A percentile compares a stretch with the other conserved stretches of the same genome.
Evolutionary conservation across 1,140 invertebrate genomes (phyloP).

Genomic region (Drosophila watanabei): DNA sequence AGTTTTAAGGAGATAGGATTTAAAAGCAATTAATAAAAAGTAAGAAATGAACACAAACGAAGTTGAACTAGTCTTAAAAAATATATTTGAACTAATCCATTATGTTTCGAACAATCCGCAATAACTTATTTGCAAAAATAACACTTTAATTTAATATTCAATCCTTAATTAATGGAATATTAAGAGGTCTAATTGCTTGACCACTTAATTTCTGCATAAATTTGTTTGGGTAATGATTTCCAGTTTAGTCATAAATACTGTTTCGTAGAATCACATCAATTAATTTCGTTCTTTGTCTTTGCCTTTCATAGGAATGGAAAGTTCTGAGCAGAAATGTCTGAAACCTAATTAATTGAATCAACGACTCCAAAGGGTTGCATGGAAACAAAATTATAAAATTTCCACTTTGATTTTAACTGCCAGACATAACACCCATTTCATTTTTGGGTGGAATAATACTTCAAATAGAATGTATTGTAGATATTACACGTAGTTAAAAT

Average conservation of each 20-base stretch:
- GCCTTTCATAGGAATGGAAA: slow-evolving; percentile 1
- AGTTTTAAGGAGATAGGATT: no score
- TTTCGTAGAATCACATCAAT: slow-evolving; percentile 8
- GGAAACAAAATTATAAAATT: not conserved
- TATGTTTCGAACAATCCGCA: not conserved
- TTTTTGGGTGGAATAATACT: not conserved
- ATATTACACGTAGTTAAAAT: not conserved
- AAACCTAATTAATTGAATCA: slow-evolving; percentile 8
- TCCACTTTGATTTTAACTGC: not conserved
- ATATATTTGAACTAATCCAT: not conserved
- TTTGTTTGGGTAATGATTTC: slow-evolving; percentile 14
- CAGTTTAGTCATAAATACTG: not conserved
- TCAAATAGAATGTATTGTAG: not conserved
- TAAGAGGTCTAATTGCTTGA: slow-evolving; percentile 2
- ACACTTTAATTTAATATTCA: not conserved
- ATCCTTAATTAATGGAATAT: not conserved
- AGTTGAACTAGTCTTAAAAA: not conserved
- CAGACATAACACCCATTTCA: no score
- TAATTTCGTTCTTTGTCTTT: not conserved
- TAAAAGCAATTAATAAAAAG: no score
- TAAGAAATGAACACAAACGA: no score
- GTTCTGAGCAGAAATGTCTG: slow-evolving; percentile 6
- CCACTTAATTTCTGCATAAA: slow-evolving; percentile 13
- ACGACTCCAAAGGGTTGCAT: not conserved
- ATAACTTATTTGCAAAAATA: not conserved